These are phyloP conservation scores for Hylaeus volcanicus DNA, from an alignment of 1,140 invertebrate genomes.

Conservation along the genomic window DNA sequence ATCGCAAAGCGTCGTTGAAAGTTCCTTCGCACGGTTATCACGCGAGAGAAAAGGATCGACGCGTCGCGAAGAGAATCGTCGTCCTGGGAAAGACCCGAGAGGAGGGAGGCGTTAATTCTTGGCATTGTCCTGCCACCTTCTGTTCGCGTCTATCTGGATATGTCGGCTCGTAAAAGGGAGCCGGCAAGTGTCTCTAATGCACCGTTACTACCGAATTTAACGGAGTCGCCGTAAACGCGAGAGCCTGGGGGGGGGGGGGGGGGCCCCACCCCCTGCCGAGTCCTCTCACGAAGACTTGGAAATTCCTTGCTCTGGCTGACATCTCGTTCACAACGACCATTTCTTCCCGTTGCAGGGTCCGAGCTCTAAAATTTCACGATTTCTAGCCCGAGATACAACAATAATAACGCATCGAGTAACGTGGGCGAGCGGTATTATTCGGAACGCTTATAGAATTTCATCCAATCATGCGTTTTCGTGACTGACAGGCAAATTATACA, in stretches of 20 bases:
- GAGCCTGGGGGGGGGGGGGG: conserved; percentile 19
- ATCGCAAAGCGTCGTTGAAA: neutral
- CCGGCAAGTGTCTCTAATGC: conserved; percentile 66
- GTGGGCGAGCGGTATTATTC: no score
- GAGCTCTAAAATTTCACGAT: no score
- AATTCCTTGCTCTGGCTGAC: conserved; percentile 46
- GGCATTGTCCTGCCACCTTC: conserved; percentile 45
- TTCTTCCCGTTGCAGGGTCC: no score
- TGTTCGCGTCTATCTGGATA: conserved; percentile 45
- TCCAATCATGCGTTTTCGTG: no score
- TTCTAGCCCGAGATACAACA: no score
- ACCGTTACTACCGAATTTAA: conserved; percentile 63
- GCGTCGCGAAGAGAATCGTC: neutral
- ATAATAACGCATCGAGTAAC: no score
- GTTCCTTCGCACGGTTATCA: no score
- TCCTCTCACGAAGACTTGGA: conserved; percentile 43
- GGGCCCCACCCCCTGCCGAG: conserved; percentile 52
- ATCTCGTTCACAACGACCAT: neutral
- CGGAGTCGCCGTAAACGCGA: conserved; percentile 56
- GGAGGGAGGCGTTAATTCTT: conserved; percentile 49
- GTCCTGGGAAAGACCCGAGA: neutral
- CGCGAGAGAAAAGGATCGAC: no score
- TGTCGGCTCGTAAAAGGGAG: conserved; percentile 59
- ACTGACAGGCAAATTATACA: no score
- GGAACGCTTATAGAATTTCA: no score